phyloP scores from a whole-genome alignment of 53 echinoderm and acorn worm genomes.

The Arbacia lixula region DNA sequence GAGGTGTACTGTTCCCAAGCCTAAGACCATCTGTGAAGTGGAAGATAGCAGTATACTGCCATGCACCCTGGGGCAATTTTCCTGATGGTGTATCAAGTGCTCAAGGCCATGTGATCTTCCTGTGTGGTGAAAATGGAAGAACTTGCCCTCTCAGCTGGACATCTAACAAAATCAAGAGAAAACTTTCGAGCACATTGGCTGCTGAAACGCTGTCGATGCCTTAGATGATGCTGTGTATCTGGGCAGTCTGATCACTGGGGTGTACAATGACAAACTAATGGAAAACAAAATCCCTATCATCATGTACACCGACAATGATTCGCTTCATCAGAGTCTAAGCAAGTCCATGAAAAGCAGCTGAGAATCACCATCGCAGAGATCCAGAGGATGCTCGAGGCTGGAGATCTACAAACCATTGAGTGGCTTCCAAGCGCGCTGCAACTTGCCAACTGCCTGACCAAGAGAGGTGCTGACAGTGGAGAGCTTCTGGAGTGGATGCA shows the following conservation, averaged over 20 bases:
- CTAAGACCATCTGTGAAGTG: slow-evolving; percentile 38
- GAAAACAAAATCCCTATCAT: slow-evolving; percentile 19
- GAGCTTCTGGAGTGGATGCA: no score
- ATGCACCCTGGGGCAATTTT: slow-evolving; percentile 71
- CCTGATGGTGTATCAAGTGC: slow-evolving; percentile 67
- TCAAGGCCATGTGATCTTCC: slow-evolving; percentile 62
- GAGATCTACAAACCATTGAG: slow-evolving; percentile 42
- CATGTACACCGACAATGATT: slow-evolving; percentile 49
- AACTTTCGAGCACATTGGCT: slow-evolving; percentile 67
- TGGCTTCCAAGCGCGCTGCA: slow-evolving; percentile 36
- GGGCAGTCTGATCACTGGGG: slow-evolving; percentile 53
- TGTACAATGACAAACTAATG: slow-evolving; percentile 14
- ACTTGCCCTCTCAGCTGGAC: slow-evolving; percentile 51
- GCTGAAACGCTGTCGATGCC: slow-evolving; percentile 52
- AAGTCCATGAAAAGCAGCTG: slow-evolving; percentile 43
- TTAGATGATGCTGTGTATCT: slow-evolving; percentile 58
- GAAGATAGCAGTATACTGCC: slow-evolving; percentile 54
- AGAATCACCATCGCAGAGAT: slow-evolving; percentile 61
- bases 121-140: slow-evolving; percentile 19
- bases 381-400: slow-evolving; percentile 54
- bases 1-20: slow-evolving; percentile 24
- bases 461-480: slow-evolving; percentile 46
- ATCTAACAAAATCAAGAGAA: slow-evolving; percentile 60
- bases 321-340: slow-evolving; percentile 63
- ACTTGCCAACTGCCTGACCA: slow-evolving; percentile 51